Evolutionary conservation across 2,888 invertebrate genomes (phyloP).

Genomic region (Ferdinandea cuprea): DNA sequence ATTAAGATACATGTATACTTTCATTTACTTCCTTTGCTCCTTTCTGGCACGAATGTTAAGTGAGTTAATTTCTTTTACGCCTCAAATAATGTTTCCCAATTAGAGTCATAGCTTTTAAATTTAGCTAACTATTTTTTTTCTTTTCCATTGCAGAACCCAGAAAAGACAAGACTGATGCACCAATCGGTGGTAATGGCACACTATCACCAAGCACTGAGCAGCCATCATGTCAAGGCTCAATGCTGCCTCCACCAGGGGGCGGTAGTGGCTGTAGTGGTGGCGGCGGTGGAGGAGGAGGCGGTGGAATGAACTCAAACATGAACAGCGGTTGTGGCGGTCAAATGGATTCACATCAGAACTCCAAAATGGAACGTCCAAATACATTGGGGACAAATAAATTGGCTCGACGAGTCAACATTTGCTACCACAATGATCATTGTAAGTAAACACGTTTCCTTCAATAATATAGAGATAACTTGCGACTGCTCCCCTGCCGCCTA

Average conservation of each 20-base stretch:
- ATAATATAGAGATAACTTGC: slow-evolving; percentile 43
- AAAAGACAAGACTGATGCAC: slow-evolving; percentile 94
- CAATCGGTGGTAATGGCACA: slow-evolving; percentile 85
- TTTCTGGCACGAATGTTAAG: neutral
- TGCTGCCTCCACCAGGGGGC: slow-evolving; percentile 83
- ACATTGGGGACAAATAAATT: slow-evolving; percentile 90
- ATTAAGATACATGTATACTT: slow-evolving; percentile 2
- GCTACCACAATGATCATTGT: slow-evolving; percentile 91
- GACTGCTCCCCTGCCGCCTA: slow-evolving; percentile 44
- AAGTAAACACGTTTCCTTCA: slow-evolving; percentile 79
- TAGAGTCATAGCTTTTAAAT: slow-evolving; percentile 1
- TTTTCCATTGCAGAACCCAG: slow-evolving; percentile 91
- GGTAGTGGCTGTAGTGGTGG: no score
- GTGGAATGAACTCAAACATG: slow-evolving; percentile 71
- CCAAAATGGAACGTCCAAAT: slow-evolving; percentile 91
- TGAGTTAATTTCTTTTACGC: slow-evolving; percentile 15
- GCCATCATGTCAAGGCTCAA: slow-evolving; percentile 82
- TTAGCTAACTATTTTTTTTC: slow-evolving; percentile 4
- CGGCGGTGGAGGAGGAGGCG: slow-evolving; percentile 79
- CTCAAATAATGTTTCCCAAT: slow-evolving; percentile 31
- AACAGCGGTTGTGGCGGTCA: slow-evolving; percentile 77
- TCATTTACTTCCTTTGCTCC: neutral
- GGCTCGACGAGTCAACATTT: slow-evolving; percentile 89
- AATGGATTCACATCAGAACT: slow-evolving; percentile 80
- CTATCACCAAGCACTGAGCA: slow-evolving; percentile 86